Evolutionary conservation across 2,888 invertebrate species (phyloP).

Genomic region (Parelbella ahira): DNA sequence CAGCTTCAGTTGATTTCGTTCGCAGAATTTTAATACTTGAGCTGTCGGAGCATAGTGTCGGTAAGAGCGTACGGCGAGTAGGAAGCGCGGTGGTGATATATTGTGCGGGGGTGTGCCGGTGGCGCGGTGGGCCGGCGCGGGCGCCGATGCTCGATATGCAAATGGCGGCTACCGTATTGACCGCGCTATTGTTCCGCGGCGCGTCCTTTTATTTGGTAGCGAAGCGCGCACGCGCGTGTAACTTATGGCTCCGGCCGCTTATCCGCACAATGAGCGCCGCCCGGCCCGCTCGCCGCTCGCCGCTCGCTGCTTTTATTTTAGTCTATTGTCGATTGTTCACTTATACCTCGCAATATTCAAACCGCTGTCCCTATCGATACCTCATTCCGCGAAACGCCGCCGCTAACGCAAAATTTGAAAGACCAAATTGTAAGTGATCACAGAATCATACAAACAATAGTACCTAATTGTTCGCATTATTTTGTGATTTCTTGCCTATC

Average conservation of each 20-base stretch:
- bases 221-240: conserved; percentile 39
- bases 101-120: conserved; percentile 6
- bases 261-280: conserved; percentile 38
- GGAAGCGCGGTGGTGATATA: conserved; percentile 10
- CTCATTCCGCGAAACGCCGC: conserved; percentile 21
- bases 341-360: conserved; percentile 40
- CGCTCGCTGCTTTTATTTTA: conserved; percentile 37
- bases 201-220: conserved; percentile 35
- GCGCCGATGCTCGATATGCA: conserved; percentile 66
- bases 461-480: no score
- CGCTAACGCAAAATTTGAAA: neutral
- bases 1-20: neutral
- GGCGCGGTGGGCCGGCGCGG: conserved; percentile 33
- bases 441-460: no score
- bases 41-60: neutral
- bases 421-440: no score
- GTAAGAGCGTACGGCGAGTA: neutral
- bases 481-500: no score
- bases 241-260: conserved; percentile 50
- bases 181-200: conserved; percentile 58
- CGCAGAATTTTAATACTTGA: neutral
- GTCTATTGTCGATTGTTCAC: conserved; percentile 57
- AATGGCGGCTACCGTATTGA: conserved; percentile 66
- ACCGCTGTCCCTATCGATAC: conserved; percentile 24
- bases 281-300: no score